These are phyloP conservation scores for Synanceia verrucosa DNA, from an alignment of 2,797 vertebrate species.

Conservation along the genomic window DNA sequence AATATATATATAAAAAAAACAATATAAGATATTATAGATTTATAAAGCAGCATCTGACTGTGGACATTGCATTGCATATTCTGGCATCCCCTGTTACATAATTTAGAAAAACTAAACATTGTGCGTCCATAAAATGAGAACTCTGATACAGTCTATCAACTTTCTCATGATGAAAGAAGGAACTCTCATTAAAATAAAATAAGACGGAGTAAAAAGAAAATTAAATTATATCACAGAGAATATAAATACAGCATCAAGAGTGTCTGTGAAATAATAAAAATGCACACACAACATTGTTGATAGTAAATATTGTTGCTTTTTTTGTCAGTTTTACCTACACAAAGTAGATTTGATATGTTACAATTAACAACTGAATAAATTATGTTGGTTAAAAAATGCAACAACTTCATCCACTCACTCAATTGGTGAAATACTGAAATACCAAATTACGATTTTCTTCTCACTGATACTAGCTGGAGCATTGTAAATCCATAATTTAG, in stretches of 20 bases:
- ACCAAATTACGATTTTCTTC: background rate
- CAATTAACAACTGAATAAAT: background rate
- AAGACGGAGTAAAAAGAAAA: background rate
- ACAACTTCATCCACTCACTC: background rate
- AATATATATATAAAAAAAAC: too few species aligned
- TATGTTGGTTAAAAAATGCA: background rate
- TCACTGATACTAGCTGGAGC: conserved; percentile 10
- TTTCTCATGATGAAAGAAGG: background rate
- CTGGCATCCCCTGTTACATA: too few species aligned
- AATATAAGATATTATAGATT: conserved; percentile 2
- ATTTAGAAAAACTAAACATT: background rate
- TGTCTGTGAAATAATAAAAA: background rate
- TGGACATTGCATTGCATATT: background rate
- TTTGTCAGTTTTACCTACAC: background rate
- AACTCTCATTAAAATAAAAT: conserved; percentile 3
- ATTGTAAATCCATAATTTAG: background rate
- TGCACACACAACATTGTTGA: too few species aligned
- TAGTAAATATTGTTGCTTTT: background rate
- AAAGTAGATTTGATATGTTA: background rate
- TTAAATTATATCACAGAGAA: background rate
- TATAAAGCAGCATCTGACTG: background rate
- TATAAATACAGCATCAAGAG: background rate
- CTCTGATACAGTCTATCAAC: background rate
- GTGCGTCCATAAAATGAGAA: background rate
- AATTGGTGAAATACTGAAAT: background rate